These are phyloP conservation scores for Macaca mulatta DNA, from an alignment of 2,113 vertebrate species.

Conservation along the genomic window DNA sequence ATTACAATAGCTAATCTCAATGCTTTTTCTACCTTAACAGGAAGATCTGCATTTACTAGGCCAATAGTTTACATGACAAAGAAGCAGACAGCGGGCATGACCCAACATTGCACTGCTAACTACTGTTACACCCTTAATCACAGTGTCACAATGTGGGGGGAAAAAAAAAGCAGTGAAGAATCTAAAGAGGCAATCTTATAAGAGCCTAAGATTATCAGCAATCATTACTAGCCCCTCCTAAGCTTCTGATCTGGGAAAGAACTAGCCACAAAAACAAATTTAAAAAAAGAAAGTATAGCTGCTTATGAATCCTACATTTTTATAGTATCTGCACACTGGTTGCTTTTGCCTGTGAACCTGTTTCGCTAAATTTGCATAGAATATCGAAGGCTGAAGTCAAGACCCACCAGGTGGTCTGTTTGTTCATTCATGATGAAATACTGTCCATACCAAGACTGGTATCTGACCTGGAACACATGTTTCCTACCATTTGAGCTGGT, in stretches of 20 bases:
- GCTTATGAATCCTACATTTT: not conserved
- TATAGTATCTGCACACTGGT: fast-evolving
- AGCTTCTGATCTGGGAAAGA: not conserved
- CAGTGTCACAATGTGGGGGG: not conserved
- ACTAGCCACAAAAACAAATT: not conserved
- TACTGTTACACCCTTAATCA: not conserved
- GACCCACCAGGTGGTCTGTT: not conserved
- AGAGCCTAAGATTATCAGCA: not conserved
- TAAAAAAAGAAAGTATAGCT: not conserved
- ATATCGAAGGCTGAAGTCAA: not conserved
- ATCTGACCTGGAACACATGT: not conserved
- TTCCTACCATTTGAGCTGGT: not conserved
- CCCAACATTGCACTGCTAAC: not conserved
- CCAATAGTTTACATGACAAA: not conserved
- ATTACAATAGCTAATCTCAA: not conserved
- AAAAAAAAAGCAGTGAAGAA: not conserved
- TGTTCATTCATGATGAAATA: not conserved
- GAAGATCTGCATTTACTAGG: not conserved
- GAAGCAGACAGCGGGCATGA: not conserved
- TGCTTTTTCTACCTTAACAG: not conserved
- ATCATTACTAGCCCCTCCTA: not conserved
- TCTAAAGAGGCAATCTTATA: not conserved
- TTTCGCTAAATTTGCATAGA: not conserved
- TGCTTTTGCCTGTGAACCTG: not conserved
- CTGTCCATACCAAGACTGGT: not conserved